Evolutionary conservation across 2,888 invertebrate genomes (phyloP).

Genomic region (Osedax fenrisi): DNA sequence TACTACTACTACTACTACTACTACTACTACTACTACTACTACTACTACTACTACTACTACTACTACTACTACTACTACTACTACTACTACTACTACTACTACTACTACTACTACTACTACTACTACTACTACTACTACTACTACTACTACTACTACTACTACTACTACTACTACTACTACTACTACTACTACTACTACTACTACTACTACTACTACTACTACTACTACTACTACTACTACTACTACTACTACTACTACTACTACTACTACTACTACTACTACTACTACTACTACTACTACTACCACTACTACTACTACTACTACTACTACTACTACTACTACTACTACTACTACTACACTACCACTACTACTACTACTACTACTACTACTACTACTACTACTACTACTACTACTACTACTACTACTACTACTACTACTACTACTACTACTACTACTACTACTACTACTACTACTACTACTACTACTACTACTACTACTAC

Average conservation of each 20-base stretch:
- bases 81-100: constrained; percentile 25
- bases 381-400: constrained; percentile 16
- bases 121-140: constrained; percentile 23
- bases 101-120: constrained; percentile 23
- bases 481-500: constrained; percentile 21
- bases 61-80: constrained; percentile 23
- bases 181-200: constrained; percentile 24
- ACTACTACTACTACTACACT: constrained; percentile 7
- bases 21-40: neutral
- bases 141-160: constrained; percentile 22
- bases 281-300: neutral
- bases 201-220: constrained; percentile 24
- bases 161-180: constrained; percentile 21
- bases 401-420: constrained; percentile 18
- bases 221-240: constrained; percentile 4
- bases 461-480: constrained; percentile 20
- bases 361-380: too few relatives aligned
- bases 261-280: constrained; percentile 3
- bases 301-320: neutral
- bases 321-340: neutral
- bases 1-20: neutral
- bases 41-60: constrained; percentile 15
- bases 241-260: neutral
- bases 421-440: constrained; percentile 18
- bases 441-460: constrained; percentile 17